A percentile compares a stretch with the other conserved stretches of the same genome.
These are phyloP conservation scores for Psittacula echo DNA, from an alignment of 2,797 vertebrate species.

Conservation along the genomic window DNA sequence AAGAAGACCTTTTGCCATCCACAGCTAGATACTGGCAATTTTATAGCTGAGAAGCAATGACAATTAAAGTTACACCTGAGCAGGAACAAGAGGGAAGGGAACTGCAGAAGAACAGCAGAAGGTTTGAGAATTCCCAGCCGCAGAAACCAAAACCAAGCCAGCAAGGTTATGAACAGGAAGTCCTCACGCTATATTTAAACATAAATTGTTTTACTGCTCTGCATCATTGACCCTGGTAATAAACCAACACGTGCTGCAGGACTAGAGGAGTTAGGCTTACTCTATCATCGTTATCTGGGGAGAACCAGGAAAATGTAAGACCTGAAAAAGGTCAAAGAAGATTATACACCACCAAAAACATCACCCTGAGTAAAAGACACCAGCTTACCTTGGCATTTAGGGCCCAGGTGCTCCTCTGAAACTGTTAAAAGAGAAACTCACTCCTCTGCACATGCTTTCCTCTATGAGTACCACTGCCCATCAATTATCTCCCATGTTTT, in stretches of 20 bases:
- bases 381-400: fast-evolving
- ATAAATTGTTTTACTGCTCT: background rate
- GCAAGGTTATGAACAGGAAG: background rate
- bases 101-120: background rate
- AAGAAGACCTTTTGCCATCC: background rate
- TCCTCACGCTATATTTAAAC: background rate
- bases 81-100: background rate
- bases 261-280: too few species aligned
- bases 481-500: fast-evolving
- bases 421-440: background rate
- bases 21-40: background rate
- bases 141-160: background rate
- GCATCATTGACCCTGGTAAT: background rate
- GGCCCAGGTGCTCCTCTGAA: fast-evolving
- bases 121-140: background rate
- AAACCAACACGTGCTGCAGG: background rate
- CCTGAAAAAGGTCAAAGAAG: background rate
- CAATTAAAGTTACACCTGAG: background rate
- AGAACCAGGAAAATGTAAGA: fast-evolving
- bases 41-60: too few species aligned
- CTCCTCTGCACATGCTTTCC: fast-evolving
- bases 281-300: too few species aligned
- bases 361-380: fast-evolving
- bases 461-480: fast-evolving
- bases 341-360: fast-evolving